Evolutionary conservation across 1,140 invertebrate species (phyloP), one percentile per base, ranked within the genome.

Genomic region (Ceratosolen fusciceps): DNA sequence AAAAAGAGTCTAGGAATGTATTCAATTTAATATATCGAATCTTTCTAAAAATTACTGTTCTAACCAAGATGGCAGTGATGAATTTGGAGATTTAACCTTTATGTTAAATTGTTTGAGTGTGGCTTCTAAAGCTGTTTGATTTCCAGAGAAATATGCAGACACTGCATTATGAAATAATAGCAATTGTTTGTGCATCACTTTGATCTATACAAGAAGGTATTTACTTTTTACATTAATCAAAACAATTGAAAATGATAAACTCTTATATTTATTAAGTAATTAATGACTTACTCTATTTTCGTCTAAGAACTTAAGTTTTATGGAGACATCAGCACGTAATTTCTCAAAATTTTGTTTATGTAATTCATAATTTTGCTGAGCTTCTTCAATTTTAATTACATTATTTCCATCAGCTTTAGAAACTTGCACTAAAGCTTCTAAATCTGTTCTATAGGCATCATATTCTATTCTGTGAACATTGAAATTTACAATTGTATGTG

Each of bases 111-210:
- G 97, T 86, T 98, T 97, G 68, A 99, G 90, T n/a, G 97, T 98
- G 19, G 96, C 95, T 87, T 99, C 97, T 74, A 99, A 90, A 71
- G 96, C 95, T 83, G 95, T 93, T 88, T 98, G 96, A 91, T 98
- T 98, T 37, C 97, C 97, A 85, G 96, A 97, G 90, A 98, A 99
- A 90, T 99, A 99, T 2, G 97, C 97, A 54, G 97, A 97, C 24
- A 98, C 94, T 9, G 98, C 98, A 91, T 98, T 98, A 90, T 99
- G 97, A 89, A 99, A 97, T 82, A 99, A 89, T 52, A 99, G 90
- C 67, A 99, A 90, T 89, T 99, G 98, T 88, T 98, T 99, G 89
- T 98, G 97, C 97, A 99, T 99, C 80, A 98, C 97, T 92, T 98
- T 98, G 79, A 98, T 95, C 96, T 98, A 12, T 43, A 12, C 12